Evolutionary conservation across 2,888 invertebrate species (phyloP), one percentile per base, ranked within the genome.

Genomic region (Heliconius hortense): DNA sequence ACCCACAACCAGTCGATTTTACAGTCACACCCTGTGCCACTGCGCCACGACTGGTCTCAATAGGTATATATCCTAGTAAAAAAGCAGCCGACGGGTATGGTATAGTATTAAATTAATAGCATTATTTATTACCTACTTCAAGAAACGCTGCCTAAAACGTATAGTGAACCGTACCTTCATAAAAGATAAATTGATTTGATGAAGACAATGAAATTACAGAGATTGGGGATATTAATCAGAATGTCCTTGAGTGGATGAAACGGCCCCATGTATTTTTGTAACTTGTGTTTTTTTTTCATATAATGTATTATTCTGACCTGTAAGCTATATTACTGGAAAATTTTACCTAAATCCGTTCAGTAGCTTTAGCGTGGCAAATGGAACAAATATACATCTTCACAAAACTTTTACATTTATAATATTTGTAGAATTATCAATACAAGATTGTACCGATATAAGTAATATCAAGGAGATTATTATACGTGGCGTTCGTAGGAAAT

Each of bases 61-160:
- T 63, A 24, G 18, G 48, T 35, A n/a, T 64, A 39, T 28, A 68
- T 15, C 11, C 5, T 31, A 31, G 31, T 56, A 53, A 69, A 31
- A 56, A 56, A 69, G 4, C 69, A 24, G 13, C 24, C 11, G 11
- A 8, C 24, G n/a, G 24, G 26, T 60, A 39, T 4, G 18, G 21
- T 5, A 24, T 60, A 71, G 7, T 24, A 71, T 5, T 43, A 60
- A 71, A 60, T 60, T 60, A 60, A 60, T 60, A 60, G 21, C 60
- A 11, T 60, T 71, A 60, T 71, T 71, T 59, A 71, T n/a, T 60
- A 39, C 35, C 35, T 59, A 31, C 39, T 62, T 60, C 71, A 71
- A 39, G 59, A 71, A 31, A 71, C 10, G 31, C n/a, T 69, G 15
- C 31, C 69, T 56, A 56, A 56, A 69, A 56, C 21, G 15, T 53